Evolutionary conservation across 2,113 vertebrate genomes (phyloP), one percentile per base, ranked within the genome.

Genomic region (Phasianus colchicus): DNA sequence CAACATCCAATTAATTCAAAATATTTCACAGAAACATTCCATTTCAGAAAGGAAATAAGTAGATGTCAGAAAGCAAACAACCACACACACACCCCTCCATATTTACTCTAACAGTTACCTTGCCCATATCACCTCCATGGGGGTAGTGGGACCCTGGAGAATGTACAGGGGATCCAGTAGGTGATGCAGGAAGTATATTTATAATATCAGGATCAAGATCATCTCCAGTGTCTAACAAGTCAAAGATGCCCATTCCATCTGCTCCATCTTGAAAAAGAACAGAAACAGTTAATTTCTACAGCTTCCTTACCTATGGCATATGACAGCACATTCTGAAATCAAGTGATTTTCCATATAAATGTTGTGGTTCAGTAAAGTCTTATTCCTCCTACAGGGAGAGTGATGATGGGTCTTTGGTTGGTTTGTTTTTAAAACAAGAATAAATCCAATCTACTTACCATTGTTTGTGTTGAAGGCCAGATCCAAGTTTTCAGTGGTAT

Each of bases 121-220:
- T 99, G 97, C 98, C 98, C 97, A 98, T 98, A 76, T 99, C 99
- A 76, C 98, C 98, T 94, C 99, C 99, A 5, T 99, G 99, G 88
- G 98, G 98, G 96, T 99, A 99, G 97, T 99, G 99, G 87, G 99
- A 99, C 95, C 99, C 98, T 52, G 99, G 99, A 93, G 99, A 99
- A 98, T 99, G 99, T 50, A 99, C 99, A 48, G 99, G 99, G 52
- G 99, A 99, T 55, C 98, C 98, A 94, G 97, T 98, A 89, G 99
- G 98, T 92, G 98, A 99, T 93, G 99, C 99, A 96, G 99, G 99
- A 97, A 99, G 97, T 93, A 99, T 99, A 97, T 98, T 99, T 96
- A 99, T 99, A 84, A 99, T 98, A 96, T 99, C 99, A 70, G 98
- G 98, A 97, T 99, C 99, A 95, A 99, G 98, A 89, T 99, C 99